Evolutionary conservation across 2,113 vertebrate species (phyloP).

Genomic region (Ibidorhyncha struthersii): DNA sequence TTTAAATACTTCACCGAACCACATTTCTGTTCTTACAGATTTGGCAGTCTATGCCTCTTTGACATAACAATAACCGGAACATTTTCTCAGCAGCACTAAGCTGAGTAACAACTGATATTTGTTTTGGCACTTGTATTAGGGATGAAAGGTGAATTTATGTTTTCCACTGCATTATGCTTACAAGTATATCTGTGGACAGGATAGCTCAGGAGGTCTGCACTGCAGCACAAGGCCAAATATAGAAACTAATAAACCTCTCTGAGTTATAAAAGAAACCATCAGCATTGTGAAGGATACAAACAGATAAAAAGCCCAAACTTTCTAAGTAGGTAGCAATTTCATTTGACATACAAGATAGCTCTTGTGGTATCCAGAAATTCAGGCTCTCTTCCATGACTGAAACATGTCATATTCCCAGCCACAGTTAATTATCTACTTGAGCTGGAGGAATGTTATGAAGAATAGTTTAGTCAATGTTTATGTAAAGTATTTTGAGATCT

Average conservation of each 20-base stretch:
- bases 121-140: slow-evolving; percentile 2
- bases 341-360: not conserved
- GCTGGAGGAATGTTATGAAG: not conserved
- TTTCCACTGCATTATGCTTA: slow-evolving; percentile 1
- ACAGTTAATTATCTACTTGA: not conserved
- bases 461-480: not conserved
- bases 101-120: slow-evolving; percentile 37
- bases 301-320: not conserved
- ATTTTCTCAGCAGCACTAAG: slow-evolving; percentile 43
- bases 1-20: slow-evolving; percentile 42
- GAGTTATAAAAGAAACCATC: not conserved
- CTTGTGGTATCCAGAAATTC: not conserved
- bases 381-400: not conserved
- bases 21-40: slow-evolving; percentile 25
- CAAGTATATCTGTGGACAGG: not conserved
- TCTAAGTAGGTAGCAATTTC: not conserved
- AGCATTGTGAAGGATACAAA: not conserved
- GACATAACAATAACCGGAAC: slow-evolving; percentile 43
- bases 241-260: not conserved
- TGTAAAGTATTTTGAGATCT: not conserved
- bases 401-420: not conserved
- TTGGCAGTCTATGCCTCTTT: slow-evolving; percentile 31
- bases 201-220: not conserved
- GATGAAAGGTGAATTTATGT: slow-evolving; percentile 15
- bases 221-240: not conserved